Base-by-base conservation (phyloP, 2,888 invertebrate genomes). In the Pyrrhia umbra region DNA sequence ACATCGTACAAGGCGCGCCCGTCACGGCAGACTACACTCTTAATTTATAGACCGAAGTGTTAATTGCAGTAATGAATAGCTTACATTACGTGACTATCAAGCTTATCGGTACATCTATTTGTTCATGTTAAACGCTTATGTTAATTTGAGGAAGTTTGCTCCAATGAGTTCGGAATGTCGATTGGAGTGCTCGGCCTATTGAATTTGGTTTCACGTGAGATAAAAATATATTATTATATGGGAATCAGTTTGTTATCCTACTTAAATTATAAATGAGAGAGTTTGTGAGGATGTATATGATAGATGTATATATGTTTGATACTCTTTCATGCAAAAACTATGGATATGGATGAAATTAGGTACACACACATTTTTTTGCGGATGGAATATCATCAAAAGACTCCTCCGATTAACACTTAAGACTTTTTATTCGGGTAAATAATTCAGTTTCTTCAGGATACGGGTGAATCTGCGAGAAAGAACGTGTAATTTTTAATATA, bases 31-130 rank as follows among this genome's bases (percentile, higher is more conserved):
- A 80, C 80, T 81, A 86, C 79, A 37, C 79, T 68, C 68, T 69
- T 88, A 92, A 93, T 93, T 92, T 92, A 93, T 90, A 85, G 88
- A 66, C 64, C 70, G 79, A 88, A 87, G 92, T 92, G 93, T 92
- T 93, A 92, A 93, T 93, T 92, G 90, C 86, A 82, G 86, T 87
- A 90, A 91, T 90, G 92, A 88, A 92, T 92, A 89, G 89, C 82
- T 80, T 85, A 85, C 85, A 87, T 86, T 86, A 88, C 84, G 84
- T 83, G 84, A 83, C 80, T 86, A 88, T 88, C 79, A 69, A 58
- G 64, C 76, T 88, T 89, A 90, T 90, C 90, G 79, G 62, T 58
- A 77, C 83, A 90, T 90, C 90, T 83, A 86, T 90, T 88, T 91
- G 90, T 91, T 88, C 88, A 87, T 89, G 90, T 90, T 90, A 90